These are phyloP conservation scores for Iguana delicatissima DNA, from an alignment of 2,797 vertebrate species.

Conservation along the genomic window DNA sequence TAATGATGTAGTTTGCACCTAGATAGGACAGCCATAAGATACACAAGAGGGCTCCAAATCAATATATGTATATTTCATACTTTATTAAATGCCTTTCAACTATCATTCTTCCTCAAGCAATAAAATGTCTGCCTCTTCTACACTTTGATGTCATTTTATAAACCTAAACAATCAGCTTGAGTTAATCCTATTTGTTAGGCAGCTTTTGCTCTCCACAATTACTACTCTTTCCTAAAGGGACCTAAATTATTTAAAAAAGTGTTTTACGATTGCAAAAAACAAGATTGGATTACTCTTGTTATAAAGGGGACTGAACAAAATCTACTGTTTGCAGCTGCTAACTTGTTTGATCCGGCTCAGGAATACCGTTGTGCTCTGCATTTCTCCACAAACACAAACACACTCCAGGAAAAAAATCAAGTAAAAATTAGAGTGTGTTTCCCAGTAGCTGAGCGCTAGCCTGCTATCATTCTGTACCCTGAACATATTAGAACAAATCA, in stretches of 20 bases:
- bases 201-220: conserved; percentile 44
- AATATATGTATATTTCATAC: conserved; percentile 63
- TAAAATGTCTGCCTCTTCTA: conserved; percentile 57
- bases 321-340: neutral
- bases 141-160: conserved; percentile 61
- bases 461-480: too few relatives aligned
- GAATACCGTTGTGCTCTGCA: accelerated
- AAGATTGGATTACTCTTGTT: neutral
- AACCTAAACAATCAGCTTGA: conserved; percentile 52
- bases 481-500: neutral
- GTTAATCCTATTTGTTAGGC: conserved; percentile 55
- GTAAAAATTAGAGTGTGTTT: neutral
- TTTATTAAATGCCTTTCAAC: conserved; percentile 62
- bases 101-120: conserved; percentile 52
- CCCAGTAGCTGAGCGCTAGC: neutral
- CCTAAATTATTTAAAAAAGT: conserved; percentile 22
- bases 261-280: conserved; percentile 46
- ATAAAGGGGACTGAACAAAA: conserved; percentile 24
- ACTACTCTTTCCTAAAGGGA: neutral
- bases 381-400: neutral
- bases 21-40: conserved; percentile 65
- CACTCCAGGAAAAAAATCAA: conserved; percentile 3
- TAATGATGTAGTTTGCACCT: conserved; percentile 70
- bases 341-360: neutral
- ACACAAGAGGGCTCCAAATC: conserved; percentile 53